Evolutionary conservation across 2,797 vertebrate species (phyloP), one percentile per base, ranked within the genome.

Genomic region (Sarcoramphus papa): DNA sequence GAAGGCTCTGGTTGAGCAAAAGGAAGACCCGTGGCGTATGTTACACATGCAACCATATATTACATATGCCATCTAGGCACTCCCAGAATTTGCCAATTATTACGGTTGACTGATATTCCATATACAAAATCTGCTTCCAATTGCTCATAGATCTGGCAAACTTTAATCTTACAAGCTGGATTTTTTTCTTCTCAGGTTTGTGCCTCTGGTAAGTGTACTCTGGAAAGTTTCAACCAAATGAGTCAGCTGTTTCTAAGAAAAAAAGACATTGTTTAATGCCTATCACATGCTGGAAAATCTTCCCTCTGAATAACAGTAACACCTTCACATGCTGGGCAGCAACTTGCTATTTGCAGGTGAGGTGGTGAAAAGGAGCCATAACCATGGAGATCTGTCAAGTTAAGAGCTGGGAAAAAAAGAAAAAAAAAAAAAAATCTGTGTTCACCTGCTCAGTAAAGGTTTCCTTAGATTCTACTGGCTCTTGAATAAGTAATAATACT

Each of bases 31-130:
- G 33, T 93, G 51, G 14, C 8, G 10, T 1, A 2, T 15, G 8
- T 25, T 43, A 10, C 3, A 8, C 1, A 0, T 43, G 28, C 10
- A 62, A 75, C 10, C 6, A 0, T 12, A 14, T 18, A 35, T 14
- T 12, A 48, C 17, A 13, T 5, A 14, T 74, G 4, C 22, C 50
- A 35, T 14, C n/a, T 22, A 53, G 62, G 45, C 18, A 45, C 11
- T 64, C 20, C 23, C 22, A 69, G 51, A 18, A 73, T 59, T 85
- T 81, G 45, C 25, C 45, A 70, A 0, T 21, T 33, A 24, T 40
- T n/a, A 45, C 15, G 5, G 57, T 37, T 69, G 50, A 48, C 18
- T 48, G n/a, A 35, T 21, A 51, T 65, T 82, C 54, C 5, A 0
- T 14, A 18, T 12, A 18, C 9, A 59, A 78, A 78, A 79, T 31